These are phyloP conservation scores for Lamprotornis superbus DNA, from an alignment of 2,113 vertebrate species.

Conservation along the genomic window DNA sequence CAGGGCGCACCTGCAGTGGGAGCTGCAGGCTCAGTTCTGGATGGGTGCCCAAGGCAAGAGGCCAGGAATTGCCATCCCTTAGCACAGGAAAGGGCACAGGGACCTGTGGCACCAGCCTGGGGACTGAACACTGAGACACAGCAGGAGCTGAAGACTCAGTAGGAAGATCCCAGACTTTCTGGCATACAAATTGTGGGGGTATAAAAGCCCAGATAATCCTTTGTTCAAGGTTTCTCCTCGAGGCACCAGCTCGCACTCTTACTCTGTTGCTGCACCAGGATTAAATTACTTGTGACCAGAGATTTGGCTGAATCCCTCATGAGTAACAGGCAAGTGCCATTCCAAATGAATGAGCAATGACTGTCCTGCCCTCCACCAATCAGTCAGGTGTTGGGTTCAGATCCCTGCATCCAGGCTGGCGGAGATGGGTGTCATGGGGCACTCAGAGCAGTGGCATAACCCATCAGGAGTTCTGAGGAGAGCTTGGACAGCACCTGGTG, in stretches of 20 bases:
- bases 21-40: background rate
- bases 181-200: background rate
- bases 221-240: background rate
- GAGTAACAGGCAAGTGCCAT: background rate
- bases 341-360: background rate
- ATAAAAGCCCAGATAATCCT: background rate
- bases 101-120: background rate
- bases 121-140: background rate
- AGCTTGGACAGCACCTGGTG: fast-evolving
- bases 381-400: background rate
- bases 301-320: too few species aligned
- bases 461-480: background rate
- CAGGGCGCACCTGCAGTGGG: fast-evolving
- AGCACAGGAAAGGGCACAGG: background rate
- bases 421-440: background rate
- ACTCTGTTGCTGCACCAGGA: background rate
- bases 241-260: background rate
- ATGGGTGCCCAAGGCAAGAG: background rate
- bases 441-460: too few species aligned
- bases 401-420: background rate
- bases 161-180: background rate
- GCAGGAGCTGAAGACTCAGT: background rate
- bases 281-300: background rate
- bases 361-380: background rate
- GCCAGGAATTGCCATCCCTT: background rate